phyloP scores from a whole-genome alignment of 2,888 invertebrate species.

The Scelioninae gen. 1 region DNA sequence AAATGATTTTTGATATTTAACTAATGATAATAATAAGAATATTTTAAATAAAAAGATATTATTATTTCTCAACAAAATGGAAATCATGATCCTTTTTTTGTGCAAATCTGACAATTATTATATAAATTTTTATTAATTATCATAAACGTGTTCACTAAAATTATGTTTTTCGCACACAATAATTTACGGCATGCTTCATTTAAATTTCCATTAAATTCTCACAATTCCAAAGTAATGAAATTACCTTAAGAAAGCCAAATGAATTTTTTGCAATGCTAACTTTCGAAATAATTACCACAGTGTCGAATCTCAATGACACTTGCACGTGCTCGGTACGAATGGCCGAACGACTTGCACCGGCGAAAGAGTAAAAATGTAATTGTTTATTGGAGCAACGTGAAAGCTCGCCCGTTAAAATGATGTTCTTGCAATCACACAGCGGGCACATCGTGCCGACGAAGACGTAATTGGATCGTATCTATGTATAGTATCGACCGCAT shows the following conservation, averaged over 20 bases:
- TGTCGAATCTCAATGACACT: neutral
- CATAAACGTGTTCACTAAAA: neutral
- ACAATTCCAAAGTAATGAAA: neutral
- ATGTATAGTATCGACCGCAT: slow-evolving; percentile 70
- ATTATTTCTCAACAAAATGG: too few species aligned
- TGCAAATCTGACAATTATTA: too few species aligned
- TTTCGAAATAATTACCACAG: neutral
- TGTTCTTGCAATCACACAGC: slow-evolving; percentile 61
- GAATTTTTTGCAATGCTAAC: neutral
- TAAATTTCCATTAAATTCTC: too few species aligned
- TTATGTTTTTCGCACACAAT: neutral
- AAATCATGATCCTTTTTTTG: too few species aligned
- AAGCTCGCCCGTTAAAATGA: slow-evolving; percentile 56
- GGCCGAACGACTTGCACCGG: slow-evolving; percentile 3
- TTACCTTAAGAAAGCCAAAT: neutral
- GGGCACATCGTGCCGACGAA: slow-evolving; percentile 59
- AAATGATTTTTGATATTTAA: too few species aligned
- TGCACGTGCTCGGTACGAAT: slow-evolving; percentile 15
- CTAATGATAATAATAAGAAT: too few species aligned
- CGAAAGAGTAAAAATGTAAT: slow-evolving; percentile 47
- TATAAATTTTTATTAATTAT: too few species aligned
- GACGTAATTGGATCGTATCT: slow-evolving; percentile 70
- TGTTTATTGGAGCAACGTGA: slow-evolving; percentile 56
- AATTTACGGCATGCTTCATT: too few species aligned
- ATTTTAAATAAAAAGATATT: too few species aligned